Conservation (phyloP, 2,888 invertebrate genomes). For the Leptarthrus brevirostris region DNA sequence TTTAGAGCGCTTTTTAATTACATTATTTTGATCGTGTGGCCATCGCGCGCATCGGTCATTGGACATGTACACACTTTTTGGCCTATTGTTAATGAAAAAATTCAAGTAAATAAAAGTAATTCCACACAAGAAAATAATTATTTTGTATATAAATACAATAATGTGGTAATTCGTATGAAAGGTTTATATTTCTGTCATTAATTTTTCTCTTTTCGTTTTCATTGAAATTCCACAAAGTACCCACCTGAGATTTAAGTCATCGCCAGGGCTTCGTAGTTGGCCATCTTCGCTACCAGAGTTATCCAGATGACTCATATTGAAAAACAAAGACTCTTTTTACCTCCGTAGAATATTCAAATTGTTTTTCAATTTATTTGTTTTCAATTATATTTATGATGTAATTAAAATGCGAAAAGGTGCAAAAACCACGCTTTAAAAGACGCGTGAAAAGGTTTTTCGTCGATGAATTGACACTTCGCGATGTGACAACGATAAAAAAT, state of each 20-base stretch:
- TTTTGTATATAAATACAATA: slow-evolving; percentile 33
- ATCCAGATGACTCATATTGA: slow-evolving; percentile 58
- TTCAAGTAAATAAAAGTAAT: slow-evolving; percentile 66
- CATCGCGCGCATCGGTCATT: slow-evolving; percentile 69
- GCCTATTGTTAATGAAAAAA: slow-evolving; percentile 68
- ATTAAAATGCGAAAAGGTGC: background rate
- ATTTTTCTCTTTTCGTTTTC: slow-evolving; percentile 5
- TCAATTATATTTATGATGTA: background rate
- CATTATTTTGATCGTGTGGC: slow-evolving; percentile 65
- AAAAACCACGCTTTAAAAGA: no score
- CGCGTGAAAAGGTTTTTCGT: slow-evolving; percentile 8
- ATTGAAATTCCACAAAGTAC: slow-evolving; percentile 56
- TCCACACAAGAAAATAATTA: slow-evolving; percentile 54
- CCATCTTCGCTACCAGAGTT: slow-evolving; percentile 80
- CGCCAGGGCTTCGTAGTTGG: slow-evolving; percentile 81
- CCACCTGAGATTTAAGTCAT: slow-evolving; percentile 69
- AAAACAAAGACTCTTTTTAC: background rate
- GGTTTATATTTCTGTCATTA: slow-evolving; percentile 4
- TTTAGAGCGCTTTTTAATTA: slow-evolving; percentile 55
- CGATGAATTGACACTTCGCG: slow-evolving; percentile 9
- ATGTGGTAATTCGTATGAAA: slow-evolving; percentile 44
- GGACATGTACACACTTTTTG: slow-evolving; percentile 68
- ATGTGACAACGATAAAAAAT: slow-evolving; percentile 7
- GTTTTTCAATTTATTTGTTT: background rate
- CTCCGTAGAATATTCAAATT: background rate